Percentiles rank a stretch among this genome's conserved stretches.
Conservation (phyloP, 2,113 vertebrate genomes). For the Uria aalge region DNA sequence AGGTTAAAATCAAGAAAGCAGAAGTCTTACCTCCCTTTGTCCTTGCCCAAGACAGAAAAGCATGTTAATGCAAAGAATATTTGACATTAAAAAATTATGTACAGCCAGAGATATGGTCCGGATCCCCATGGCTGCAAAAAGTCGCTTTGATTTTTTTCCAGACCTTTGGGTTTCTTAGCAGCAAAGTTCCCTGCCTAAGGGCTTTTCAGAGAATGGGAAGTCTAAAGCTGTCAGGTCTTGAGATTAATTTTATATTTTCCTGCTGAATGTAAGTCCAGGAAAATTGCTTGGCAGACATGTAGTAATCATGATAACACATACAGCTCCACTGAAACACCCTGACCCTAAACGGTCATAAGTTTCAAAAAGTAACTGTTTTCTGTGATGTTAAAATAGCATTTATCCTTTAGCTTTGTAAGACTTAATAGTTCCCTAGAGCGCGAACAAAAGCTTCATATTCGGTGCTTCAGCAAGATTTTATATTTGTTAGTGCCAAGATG, state of each 20-base stretch:
- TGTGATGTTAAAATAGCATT: background rate
- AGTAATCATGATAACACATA: background rate
- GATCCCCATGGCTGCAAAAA: slow-evolving; percentile 50
- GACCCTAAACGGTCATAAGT: background rate
- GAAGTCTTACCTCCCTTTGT: slow-evolving; percentile 24
- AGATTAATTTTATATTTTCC: slow-evolving; percentile 20
- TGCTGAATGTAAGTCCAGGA: background rate
- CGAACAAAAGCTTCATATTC: background rate
- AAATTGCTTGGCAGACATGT: background rate
- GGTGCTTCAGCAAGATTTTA: background rate
- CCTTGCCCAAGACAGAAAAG: slow-evolving; percentile 16
- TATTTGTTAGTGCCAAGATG: background rate
- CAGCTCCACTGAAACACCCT: background rate
- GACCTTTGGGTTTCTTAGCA: slow-evolving; percentile 40
- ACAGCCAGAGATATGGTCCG: slow-evolving; percentile 24
- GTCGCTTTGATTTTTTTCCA: slow-evolving; percentile 53
- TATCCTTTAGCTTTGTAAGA: background rate
- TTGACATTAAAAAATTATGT: slow-evolving; percentile 67
- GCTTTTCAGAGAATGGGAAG: slow-evolving; percentile 17
- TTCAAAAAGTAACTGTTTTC: background rate
- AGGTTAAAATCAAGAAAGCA: slow-evolving; percentile 38
- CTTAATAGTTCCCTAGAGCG: background rate
- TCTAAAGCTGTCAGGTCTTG: slow-evolving; percentile 20
- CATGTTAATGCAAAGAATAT: slow-evolving; percentile 50
- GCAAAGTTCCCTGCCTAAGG: slow-evolving; percentile 41